These are phyloP conservation scores for Gambusia yucatana DNA, from an alignment of 2,797 vertebrate genomes.

Conservation along the genomic window DNA sequence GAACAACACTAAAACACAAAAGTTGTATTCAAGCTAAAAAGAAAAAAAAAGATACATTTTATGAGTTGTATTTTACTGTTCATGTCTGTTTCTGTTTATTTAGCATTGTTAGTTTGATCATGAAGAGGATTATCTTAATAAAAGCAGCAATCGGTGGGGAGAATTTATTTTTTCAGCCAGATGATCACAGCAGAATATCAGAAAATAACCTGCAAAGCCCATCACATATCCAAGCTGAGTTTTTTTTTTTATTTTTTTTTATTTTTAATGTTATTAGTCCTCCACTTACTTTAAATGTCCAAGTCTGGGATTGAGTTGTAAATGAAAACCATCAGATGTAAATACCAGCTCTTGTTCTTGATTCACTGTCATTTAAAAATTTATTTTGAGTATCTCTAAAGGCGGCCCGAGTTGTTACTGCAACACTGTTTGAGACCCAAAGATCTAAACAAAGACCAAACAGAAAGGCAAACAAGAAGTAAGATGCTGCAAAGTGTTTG, in stretches of 20 bases:
- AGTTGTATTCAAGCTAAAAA: neutral
- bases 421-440: neutral
- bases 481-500: neutral
- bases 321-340: neutral
- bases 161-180: neutral
- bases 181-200: neutral
- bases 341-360: neutral
- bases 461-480: neutral
- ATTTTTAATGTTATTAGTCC: neutral
- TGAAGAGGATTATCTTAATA: neutral
- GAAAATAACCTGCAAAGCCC: neutral
- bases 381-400: neutral
- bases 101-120: neutral
- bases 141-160: neutral
- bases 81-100: neutral
- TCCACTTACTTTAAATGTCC: neutral
- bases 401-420: neutral
- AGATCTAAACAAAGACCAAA: neutral
- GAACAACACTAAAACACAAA: neutral
- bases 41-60: neutral
- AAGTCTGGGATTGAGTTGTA: neutral
- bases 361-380: neutral
- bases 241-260: neutral
- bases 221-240: neutral
- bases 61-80: neutral